Conservation (phyloP, 2,113 vertebrate species). For the Cyprinodon variegatus region DNA sequence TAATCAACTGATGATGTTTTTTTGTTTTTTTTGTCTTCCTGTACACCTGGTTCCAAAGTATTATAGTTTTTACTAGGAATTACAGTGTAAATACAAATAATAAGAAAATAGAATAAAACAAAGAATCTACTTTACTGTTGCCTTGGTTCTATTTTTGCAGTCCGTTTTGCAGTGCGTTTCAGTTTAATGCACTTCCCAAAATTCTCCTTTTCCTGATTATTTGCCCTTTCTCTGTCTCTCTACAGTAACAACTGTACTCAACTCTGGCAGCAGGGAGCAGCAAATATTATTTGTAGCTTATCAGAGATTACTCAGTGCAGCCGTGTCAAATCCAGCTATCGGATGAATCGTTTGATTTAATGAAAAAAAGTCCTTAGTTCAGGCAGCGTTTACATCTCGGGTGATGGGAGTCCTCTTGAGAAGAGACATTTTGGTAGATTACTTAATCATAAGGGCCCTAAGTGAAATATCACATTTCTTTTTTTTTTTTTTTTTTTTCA, state of each 20-base stretch:
- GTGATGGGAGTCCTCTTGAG: conserved; percentile 15
- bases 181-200: neutral
- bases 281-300: conserved; percentile 55
- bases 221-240: conserved; percentile 35
- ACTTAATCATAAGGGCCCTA: neutral
- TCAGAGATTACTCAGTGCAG: conserved; percentile 30
- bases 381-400: conserved; percentile 11
- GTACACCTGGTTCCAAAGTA: too few species aligned
- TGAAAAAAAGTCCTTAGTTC: conserved; percentile 31
- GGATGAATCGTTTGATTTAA: conserved; percentile 59
- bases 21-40: too few species aligned
- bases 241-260: conserved; percentile 14
- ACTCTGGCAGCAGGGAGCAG: conserved; percentile 30
- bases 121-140: neutral
- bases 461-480: neutral
- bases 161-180: neutral
- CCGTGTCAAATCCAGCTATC: conserved; percentile 12
- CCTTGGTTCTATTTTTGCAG: too few species aligned
- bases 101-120: neutral
- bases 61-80: too few species aligned
- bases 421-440: conserved; percentile 19
- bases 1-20: too few species aligned
- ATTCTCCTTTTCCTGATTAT: conserved; percentile 14
- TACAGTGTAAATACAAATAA: too few species aligned
- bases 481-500: neutral